phyloP scores from a whole-genome alignment of 2,113 vertebrate genomes.

The Pteropus alecto region DNA sequence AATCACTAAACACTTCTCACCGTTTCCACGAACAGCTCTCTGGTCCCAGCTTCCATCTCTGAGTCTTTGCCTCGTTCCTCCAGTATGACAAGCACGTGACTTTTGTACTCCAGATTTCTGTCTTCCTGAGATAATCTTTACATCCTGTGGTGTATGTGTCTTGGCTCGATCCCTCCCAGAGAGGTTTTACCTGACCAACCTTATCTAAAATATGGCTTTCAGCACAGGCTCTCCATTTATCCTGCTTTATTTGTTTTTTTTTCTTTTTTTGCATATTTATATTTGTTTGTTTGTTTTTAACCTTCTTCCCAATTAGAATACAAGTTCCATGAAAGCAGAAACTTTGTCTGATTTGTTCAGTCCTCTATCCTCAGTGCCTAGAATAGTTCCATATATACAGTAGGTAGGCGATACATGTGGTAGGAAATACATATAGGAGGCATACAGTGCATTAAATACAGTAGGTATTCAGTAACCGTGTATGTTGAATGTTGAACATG shows the following conservation, averaged over 20 bases:
- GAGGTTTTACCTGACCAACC: neutral
- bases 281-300: neutral
- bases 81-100: accelerated
- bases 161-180: neutral
- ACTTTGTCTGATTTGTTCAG: neutral
- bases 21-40: neutral
- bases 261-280: neutral
- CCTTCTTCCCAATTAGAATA: neutral
- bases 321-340: neutral
- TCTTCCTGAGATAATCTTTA: neutral
- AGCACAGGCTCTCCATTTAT: neutral
- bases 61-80: neutral
- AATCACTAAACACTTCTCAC: neutral
- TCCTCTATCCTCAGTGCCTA: too few relatives aligned
- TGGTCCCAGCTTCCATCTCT: neutral
- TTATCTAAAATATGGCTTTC: neutral
- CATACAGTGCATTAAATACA: too few relatives aligned
- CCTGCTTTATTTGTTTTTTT: neutral
- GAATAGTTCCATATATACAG: accelerated
- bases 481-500: accelerated
- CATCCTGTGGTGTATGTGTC: accelerated
- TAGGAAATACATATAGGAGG: accelerated
- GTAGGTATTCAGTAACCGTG: accelerated
- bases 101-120: accelerated
- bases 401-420: accelerated